These are phyloP conservation scores for Enteromius unitaeniatus DNA, from an alignment of 2,797 vertebrate species.

Conservation along the genomic window DNA sequence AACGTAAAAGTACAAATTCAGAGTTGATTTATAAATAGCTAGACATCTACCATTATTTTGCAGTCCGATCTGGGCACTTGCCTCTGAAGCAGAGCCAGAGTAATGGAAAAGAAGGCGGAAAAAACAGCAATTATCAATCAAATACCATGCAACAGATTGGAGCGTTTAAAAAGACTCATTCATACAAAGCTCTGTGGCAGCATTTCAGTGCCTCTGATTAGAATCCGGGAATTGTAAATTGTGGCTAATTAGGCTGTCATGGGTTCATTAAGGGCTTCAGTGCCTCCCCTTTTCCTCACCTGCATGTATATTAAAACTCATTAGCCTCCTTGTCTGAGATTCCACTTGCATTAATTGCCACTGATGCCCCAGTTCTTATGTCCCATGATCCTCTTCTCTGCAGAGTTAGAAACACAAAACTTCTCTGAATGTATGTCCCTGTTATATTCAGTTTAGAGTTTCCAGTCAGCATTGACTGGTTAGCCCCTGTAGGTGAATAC, in stretches of 20 bases:
- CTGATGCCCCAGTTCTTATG: constrained; percentile 82
- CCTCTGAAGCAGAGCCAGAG: constrained; percentile 78
- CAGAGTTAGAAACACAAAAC: constrained; percentile 68
- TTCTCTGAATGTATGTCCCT: constrained; percentile 52
- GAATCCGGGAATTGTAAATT: constrained; percentile 99
- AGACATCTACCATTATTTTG: constrained; percentile 79
- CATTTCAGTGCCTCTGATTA: constrained; percentile 93
- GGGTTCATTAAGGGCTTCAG: constrained; percentile 99
- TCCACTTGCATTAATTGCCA: constrained; percentile 98
- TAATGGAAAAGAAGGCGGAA: constrained; percentile 43
- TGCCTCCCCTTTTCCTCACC: constrained; percentile 97
- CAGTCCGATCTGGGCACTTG: constrained; percentile 80
- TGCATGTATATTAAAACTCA: constrained; percentile 99
- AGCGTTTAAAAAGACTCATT: constrained; percentile 92
- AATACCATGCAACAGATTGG: constrained; percentile 94
- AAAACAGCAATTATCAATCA: constrained; percentile 95
- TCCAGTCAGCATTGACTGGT: not conserved
- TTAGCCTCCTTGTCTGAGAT: constrained; percentile 98
- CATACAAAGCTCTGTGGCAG: constrained; percentile 94
- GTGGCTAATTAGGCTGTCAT: constrained; percentile 99
- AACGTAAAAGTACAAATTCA: constrained; percentile 25
- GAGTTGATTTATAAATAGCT: constrained; percentile 78
- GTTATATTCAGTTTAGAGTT: not conserved
- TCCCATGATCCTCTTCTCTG: constrained; percentile 76
- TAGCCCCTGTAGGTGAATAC: not conserved